Percentiles rank a stretch among this genome's conserved stretches.
Evolutionary conservation across 2,888 invertebrate species (phyloP).

Genomic region (Saturnia japonica): DNA sequence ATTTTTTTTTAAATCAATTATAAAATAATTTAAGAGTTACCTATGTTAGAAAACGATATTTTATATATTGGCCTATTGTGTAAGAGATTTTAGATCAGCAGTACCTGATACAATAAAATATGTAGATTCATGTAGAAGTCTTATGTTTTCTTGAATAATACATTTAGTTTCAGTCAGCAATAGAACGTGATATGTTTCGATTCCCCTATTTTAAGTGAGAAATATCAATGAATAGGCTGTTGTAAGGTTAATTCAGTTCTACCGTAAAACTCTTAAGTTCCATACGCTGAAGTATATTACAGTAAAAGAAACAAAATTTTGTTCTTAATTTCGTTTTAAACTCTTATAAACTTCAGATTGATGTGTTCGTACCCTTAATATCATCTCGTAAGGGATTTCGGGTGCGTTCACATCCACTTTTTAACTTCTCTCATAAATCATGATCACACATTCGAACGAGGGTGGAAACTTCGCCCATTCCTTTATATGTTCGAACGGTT

Average conservation of each 20-base stretch:
- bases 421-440: slow-evolving; percentile 27
- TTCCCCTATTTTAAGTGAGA: background rate
- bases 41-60: no score
- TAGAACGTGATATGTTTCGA: no score
- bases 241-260: background rate
- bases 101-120: no score
- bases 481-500: slow-evolving; percentile 17
- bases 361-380: slow-evolving; percentile 19
- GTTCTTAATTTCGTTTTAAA: slow-evolving; percentile 11
- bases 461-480: slow-evolving; percentile 22
- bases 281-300: background rate
- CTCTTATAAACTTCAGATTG: slow-evolving; percentile 20
- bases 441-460: slow-evolving; percentile 25
- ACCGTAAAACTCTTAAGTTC: background rate
- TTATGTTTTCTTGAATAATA: no score
- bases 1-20: no score
- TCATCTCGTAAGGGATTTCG: slow-evolving; percentile 22
- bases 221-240: background rate
- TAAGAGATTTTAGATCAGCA: no score
- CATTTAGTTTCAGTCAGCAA: no score
- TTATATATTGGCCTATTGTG: no score
- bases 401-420: slow-evolving; percentile 22
- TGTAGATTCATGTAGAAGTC: no score
- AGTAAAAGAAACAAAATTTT: background rate
- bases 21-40: no score